Evolutionary conservation across 1,140 invertebrate genomes (phyloP).

Genomic region (Penaeus indicus): DNA sequence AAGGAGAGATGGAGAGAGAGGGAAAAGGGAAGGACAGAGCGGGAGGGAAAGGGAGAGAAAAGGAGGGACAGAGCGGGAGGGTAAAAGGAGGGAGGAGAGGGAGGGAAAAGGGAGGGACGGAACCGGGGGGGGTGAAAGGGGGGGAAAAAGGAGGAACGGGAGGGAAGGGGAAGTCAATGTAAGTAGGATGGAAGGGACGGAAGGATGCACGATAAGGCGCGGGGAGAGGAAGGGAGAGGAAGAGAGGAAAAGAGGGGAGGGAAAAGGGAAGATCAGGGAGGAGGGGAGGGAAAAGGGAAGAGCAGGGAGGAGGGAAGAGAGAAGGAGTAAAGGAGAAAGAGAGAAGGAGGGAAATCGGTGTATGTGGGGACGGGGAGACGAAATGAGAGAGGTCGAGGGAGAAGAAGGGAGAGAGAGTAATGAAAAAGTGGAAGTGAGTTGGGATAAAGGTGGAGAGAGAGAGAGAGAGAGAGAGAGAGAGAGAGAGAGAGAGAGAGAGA

Average conservation of each 20-base stretch:
- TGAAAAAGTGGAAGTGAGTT: too few species aligned
- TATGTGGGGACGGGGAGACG: background rate
- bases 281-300: background rate
- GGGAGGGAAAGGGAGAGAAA: too few species aligned
- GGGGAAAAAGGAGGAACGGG: background rate
- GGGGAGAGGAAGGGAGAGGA: too few species aligned
- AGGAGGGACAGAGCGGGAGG: too few species aligned
- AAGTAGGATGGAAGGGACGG: background rate
- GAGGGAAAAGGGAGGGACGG: too few species aligned
- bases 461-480: background rate
- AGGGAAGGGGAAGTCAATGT: background rate
- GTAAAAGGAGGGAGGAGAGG: too few species aligned
- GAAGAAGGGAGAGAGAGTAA: background rate
- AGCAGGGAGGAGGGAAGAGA: background rate
- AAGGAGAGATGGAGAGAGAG: too few species aligned
- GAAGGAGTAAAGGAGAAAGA: background rate
- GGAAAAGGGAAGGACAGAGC: too few species aligned
- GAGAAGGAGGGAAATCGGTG: too few species aligned
- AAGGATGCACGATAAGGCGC: too few species aligned
- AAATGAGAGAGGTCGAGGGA: background rate
- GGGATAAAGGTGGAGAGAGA: background rate
- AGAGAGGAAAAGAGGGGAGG: too few species aligned
- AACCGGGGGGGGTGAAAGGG: too few species aligned
- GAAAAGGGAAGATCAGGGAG: background rate
- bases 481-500: background rate